Base-by-base conservation (phyloP, 1,140 invertebrate species). In the Drosophila prosaltans region DNA sequence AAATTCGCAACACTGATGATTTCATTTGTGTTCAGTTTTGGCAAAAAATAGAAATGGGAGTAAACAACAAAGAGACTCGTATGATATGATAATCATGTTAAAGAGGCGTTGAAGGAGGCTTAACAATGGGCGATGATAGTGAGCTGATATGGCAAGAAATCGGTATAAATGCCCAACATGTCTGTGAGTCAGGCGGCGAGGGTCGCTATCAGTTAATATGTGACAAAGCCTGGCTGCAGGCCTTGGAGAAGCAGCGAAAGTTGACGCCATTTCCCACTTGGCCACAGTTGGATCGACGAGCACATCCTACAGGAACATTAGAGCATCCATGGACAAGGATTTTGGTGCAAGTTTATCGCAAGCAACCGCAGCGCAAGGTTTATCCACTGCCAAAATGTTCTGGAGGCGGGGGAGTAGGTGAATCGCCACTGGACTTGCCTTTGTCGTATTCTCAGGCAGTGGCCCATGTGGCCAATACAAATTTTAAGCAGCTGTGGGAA, bases 401-500 rank as follows among this genome's bases (percentile, higher is more conserved):
- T 0, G 5, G 10, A 0, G 62, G 21, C 0, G 65, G n/a, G 5
- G 3, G 48, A 7, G 32, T 57, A 7, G n/a, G 11, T 40, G 39
- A 28, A n/a, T 28, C 39, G 7, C 1, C 6, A 36, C 94, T 32
- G 0, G 68, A 95, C 66, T 81, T 93, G 11, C 94, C 96, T 10
- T 93, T 97, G 16, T 95, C 95, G 24, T 97, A 95, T 90, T 94
- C 95, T 7, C 96, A 97, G 92, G 93, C 97, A 43, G 93, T 97
- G 11, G 95, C 96, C 82, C 97, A 97, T 93, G 95, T 97, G 65
- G 94, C 95, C 0, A 94, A 96, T 88, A 96, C 94, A 39, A 97
- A 97, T 93, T 96, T 96, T 84, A 95, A 95, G 83, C 97, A 96
- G 92, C 93, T 97, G 62, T 97, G 96, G 97, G 97, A 97, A 91